Evolutionary conservation across 2,113 vertebrate genomes (phyloP).

Genomic region (Aix galericulata): DNA sequence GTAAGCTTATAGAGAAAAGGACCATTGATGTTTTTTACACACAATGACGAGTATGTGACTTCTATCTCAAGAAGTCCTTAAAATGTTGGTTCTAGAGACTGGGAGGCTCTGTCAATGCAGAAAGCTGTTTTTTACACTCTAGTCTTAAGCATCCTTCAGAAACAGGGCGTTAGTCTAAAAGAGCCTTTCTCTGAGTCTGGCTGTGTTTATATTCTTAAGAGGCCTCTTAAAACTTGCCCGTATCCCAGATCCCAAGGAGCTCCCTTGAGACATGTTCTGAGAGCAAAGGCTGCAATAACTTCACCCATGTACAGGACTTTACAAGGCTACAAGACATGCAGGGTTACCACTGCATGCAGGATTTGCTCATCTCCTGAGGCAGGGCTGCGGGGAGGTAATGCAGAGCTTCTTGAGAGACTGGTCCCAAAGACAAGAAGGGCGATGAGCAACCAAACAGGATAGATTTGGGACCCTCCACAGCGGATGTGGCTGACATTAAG

Average conservation of each 20-base stretch:
- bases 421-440: background rate
- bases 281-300: background rate
- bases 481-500: background rate
- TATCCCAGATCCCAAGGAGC: background rate
- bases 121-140: background rate
- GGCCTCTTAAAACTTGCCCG: background rate
- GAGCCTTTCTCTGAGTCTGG: background rate
- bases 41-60: background rate
- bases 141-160: background rate
- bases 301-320: background rate
- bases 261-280: background rate
- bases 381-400: fast-evolving
- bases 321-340: background rate
- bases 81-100: background rate
- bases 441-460: background rate
- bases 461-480: background rate
- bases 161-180: background rate
- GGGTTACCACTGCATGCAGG: fast-evolving
- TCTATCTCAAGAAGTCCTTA: background rate
- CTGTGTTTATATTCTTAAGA: background rate
- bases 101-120: background rate
- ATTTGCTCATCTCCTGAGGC: background rate
- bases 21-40: background rate
- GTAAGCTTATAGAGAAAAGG: background rate
- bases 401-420: background rate